Percentiles rank a stretch among this genome's conserved stretches.
These are phyloP conservation scores for Phrynocephalus forsythii DNA, from an alignment of 2,797 vertebrate species.

Conservation along the genomic window DNA sequence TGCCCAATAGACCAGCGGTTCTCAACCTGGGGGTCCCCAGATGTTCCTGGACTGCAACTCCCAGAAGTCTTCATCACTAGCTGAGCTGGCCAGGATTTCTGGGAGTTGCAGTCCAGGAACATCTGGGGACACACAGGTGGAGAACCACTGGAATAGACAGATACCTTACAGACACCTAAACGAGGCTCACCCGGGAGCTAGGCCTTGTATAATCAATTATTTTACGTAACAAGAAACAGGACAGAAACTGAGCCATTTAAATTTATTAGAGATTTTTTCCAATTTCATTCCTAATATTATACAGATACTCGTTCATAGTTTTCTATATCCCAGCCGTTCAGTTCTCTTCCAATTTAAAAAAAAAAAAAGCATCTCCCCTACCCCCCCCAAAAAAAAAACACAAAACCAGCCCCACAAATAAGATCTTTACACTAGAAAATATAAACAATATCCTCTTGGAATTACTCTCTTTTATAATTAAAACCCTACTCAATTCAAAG, in stretches of 20 bases:
- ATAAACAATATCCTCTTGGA: constrained; percentile 66
- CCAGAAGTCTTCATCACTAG: too few relatives aligned
- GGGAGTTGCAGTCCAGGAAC: too few relatives aligned
- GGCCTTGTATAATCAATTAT: too few relatives aligned
- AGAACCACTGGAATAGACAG: too few relatives aligned
- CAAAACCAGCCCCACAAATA: constrained; percentile 44
- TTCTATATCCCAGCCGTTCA: constrained; percentile 62
- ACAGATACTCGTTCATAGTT: constrained; percentile 70
- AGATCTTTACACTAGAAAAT: constrained; percentile 61
- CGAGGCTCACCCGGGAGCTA: too few relatives aligned
- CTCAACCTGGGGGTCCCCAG: too few relatives aligned
- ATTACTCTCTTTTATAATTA: constrained; percentile 70
- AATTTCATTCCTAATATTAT: constrained; percentile 70
- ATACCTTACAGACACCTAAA: too few relatives aligned
- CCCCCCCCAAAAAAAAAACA: not conserved
- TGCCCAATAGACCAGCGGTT: too few relatives aligned
- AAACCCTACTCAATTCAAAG: constrained; percentile 62
- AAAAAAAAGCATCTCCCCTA: constrained; percentile 21
- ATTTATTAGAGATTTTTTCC: constrained; percentile 67
- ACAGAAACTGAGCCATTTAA: constrained; percentile 23
- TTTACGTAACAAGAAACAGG: constrained; percentile 15
- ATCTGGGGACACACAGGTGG: too few relatives aligned
- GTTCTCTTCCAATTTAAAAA: constrained; percentile 46
- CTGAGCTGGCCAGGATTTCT: too few relatives aligned
- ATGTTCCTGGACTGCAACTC: too few relatives aligned